Evolutionary conservation across 23 tunicate species (phyloP).

Genomic region (Corella eumyota): DNA sequence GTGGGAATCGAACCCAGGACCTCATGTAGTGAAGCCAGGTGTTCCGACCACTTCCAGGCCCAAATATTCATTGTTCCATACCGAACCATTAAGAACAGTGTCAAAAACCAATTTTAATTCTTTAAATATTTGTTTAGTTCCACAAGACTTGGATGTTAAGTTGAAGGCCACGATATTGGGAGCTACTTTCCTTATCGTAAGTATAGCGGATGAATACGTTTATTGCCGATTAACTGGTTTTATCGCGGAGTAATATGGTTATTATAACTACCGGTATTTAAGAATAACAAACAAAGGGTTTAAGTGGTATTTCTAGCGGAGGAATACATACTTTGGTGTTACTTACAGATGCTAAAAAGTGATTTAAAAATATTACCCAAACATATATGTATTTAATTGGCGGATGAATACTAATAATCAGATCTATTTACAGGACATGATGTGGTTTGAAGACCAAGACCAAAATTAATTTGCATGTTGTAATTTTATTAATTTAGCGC

Average conservation of each 20-base stretch:
- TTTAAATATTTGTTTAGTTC: slow-evolving; percentile 26
- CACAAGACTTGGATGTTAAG: slow-evolving; percentile 71
- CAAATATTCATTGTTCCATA: background rate
- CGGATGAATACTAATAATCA: too few relatives aligned
- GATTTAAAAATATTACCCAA: too few relatives aligned
- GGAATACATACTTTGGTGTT: too few relatives aligned
- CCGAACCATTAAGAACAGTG: too few relatives aligned
- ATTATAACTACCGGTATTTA: background rate
- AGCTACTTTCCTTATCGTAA: slow-evolving; percentile 74
- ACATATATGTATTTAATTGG: too few relatives aligned
- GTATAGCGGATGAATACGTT: too few relatives aligned
- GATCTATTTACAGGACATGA: slow-evolving; percentile 85
- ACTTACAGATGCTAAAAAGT: too few relatives aligned
- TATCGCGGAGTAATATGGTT: background rate
- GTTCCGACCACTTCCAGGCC: background rate
- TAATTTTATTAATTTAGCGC: too few relatives aligned
- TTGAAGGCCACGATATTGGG: slow-evolving; percentile 59
- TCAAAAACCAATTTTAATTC: background rate
- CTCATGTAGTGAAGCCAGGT: background rate
- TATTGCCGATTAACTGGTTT: background rate
- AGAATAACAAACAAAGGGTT: background rate
- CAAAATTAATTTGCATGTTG: too few relatives aligned
- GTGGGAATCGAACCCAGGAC: too few relatives aligned
- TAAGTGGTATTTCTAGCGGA: background rate
- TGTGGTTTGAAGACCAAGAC: too few relatives aligned